Evolutionary conservation across 2,113 vertebrate genomes (phyloP).

Genomic region (Oreotrochilus melanogaster): DNA sequence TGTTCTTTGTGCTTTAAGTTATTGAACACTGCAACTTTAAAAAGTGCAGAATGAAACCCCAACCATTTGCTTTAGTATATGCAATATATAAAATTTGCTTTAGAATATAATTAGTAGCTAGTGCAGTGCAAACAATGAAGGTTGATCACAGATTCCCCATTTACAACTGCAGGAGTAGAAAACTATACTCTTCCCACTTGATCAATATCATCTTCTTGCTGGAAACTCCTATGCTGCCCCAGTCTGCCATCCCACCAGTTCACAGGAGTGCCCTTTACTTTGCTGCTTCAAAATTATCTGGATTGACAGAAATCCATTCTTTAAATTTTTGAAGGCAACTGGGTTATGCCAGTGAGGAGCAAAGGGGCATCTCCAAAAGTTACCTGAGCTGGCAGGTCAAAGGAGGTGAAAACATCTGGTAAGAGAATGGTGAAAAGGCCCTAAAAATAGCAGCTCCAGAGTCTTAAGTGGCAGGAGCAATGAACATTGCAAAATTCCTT

Average conservation of each 20-base stretch:
- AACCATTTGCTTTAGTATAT: neutral
- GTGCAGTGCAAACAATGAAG: neutral
- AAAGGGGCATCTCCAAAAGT: neutral
- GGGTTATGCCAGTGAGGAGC: neutral
- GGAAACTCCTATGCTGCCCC: neutral
- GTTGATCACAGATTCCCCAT: neutral
- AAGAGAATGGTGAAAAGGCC: neutral
- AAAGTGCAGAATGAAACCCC: neutral
- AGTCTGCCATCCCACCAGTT: neutral
- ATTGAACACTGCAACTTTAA: neutral
- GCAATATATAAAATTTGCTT: no score
- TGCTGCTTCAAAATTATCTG: neutral
- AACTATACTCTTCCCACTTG: neutral
- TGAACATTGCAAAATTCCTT: neutral
- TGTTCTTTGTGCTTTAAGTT: neutral
- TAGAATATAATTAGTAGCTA: neutral
- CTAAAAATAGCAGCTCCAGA: neutral
- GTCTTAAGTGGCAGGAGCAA: neutral
- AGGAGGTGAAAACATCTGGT: neutral
- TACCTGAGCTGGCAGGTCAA: neutral
- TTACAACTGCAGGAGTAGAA: neutral
- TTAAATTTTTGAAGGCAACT: neutral
- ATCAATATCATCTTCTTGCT: neutral
- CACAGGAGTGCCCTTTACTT: neutral
- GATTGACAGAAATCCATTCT: neutral